Base-by-base conservation (phyloP, 2,113 vertebrate genomes). In the Delphinapterus leucas region DNA sequence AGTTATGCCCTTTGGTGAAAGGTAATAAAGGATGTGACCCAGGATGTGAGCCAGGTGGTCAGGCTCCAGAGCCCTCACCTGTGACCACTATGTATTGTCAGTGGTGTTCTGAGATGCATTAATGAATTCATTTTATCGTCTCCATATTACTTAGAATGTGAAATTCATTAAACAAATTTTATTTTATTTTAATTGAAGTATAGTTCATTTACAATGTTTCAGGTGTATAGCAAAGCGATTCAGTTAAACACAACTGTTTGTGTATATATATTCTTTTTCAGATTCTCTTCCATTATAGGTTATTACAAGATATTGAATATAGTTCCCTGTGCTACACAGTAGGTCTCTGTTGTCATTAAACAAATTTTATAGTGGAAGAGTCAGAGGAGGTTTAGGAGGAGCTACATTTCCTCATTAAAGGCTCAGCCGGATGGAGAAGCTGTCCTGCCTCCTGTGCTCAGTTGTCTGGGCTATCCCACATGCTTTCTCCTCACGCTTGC, bases 31-130 rank as follows among this genome's bases (percentile, higher is more conserved):
- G 38, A 2, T 31, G 88, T 81, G 85, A 67, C 9, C 25, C 21
- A 25, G n/a, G 33, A 80, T 61, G 18, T n/a, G 33, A 49, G 36
- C 15, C 41, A 44, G 18, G 73, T 14, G 25, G 5, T 67, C 13
- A 28, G 92, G 25, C 55, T 26, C 47, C 28, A 36, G 33, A 18
- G 8, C 41, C 33, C 20, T 49, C 82, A 28, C 63, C 20, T 38
- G 58, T 12, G 55, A 68, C 25, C 60, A n/a, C 7, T 0, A 11
- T 3, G 14, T 8, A 1, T 6, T 31, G n/a, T 28, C 9, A 20
- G 3, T 38, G 41, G 77, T 55, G 21, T 41, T 71, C 61, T 41
- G 89, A 84, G 70, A 65, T 47, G 20, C 38, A 33, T 8, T 11
- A 10, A 60, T 13, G 85, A 44, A 65, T 26, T 55, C 49, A 31